Base-by-base conservation (phyloP, 2,113 vertebrate species). In the Epinephelus moara region DNA sequence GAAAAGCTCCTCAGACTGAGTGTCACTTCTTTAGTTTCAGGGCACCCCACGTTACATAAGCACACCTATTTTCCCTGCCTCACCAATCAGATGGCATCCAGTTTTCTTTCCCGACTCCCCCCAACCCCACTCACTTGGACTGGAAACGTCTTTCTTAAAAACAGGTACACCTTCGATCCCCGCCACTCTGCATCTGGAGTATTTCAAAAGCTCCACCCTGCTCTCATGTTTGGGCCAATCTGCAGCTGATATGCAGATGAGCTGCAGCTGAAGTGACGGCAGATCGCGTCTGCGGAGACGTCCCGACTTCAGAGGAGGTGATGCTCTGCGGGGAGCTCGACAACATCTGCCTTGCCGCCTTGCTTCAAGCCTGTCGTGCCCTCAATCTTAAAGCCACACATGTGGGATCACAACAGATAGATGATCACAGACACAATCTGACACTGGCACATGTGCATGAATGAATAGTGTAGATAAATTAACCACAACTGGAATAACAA, bases 141-240 rank as follows among this genome's bases (percentile, higher is more conserved):
- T 33, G 52, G 45, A 61, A 40, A 15, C 45, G 23, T 45, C 50
- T 50, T 80, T 78, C 71, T 60, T 49, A 0, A 12, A 68, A 78
- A 80, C 80, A 89, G 85, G 82, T 92, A 85, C 85, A 87, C 75
- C 47, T 61, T 88, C 57, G 2, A 72, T 64, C 68, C 69, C 33
- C 40, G 66, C 40, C 53, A 40, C 83, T 82, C 74, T 72, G 63
- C 57, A 70, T 81, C 55, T 88, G 55, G 66, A 86, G 68, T 19
- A 6, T 57, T 70, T 66, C 37, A 40, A 37, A 21, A 85, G 84
- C 85, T 75, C 87, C 86, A 4, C 92, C 89, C 70, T 61, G 61
- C 66, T 78, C 49, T 79, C 1, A 4, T 6, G 55, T 77, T 79
- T 21, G 33, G 70, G 21, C 83, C 85, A 89, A 77, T 89, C 80